Evolutionary conservation across 1,140 invertebrate genomes (phyloP), one percentile per base, ranked within the genome.

Genomic region (Meloidogyne hapla): DNA sequence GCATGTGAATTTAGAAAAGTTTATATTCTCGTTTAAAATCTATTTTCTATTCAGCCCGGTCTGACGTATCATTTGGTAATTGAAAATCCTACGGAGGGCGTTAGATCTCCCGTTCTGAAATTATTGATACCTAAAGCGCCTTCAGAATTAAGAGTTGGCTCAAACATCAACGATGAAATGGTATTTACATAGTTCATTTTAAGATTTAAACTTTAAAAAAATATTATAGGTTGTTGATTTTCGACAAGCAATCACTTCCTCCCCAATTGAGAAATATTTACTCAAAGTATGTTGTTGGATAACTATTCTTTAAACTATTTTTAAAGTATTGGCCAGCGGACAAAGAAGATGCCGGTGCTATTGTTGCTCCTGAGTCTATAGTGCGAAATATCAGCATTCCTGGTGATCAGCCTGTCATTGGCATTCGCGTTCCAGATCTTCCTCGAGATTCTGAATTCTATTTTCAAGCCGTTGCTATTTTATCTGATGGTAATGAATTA

Each of bases 91-190:
- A 80, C 77, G 13, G 80, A 84, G 33, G 85, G 85, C 48, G 82
- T 86, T 65, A 65, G 80, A 65, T 78, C 82, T 15, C 84, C 85
- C 2, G 74, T 76, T 8, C 74, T 86, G 42, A 74, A 77, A 26
- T 65, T 87, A 38, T 63, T 84, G 66, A 80, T 85, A n/a, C 85
- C 85, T 63, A 86, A 73, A 21, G 71, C 71, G 5, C 71, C 71
- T 13, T 61, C 40, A 38, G 80, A 86, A 62, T 72, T 87, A 15
- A 77, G 80, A 18, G 79, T 86, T 23, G 84, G 85, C 21, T 79
- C 83, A 15, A 86, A 86, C 70, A 84, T 87, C 13, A 87, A 86
- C 68, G 85, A 86, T 68, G 85, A 86, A 65, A 80, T 83, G 38
- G 81, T 70, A 15, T 45, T 18, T 15, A 25, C 10, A 1, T 45